Evolutionary conservation across 2,113 vertebrate species (phyloP).

Genomic region (Prochilodus magdalenae): DNA sequence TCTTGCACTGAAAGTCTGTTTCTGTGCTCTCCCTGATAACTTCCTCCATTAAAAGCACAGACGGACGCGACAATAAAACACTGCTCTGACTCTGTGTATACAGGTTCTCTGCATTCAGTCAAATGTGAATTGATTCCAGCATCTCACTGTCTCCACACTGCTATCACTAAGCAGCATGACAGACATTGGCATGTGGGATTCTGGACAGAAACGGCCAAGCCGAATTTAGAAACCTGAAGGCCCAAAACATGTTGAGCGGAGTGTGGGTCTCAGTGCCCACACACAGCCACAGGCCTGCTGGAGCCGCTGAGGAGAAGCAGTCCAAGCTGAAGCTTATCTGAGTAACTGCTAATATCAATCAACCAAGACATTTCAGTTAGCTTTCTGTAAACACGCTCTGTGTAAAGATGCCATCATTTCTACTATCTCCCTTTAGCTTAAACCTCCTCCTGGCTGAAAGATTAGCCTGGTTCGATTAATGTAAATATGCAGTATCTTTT

Average conservation of each 20-base stretch:
- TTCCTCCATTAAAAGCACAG: background rate
- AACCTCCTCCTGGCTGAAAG: no score
- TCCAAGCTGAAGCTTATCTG: background rate
- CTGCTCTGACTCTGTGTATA: background rate
- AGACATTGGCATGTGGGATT: conserved; percentile 24
- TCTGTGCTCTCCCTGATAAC: background rate
- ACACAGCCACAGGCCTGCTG: background rate
- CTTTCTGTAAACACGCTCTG: no score
- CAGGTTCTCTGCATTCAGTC: background rate
- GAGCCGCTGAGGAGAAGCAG: conserved; percentile 16
- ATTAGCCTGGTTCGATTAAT: no score
- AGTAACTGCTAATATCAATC: no score
- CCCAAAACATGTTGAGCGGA: conserved; percentile 20
- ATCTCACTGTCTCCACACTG: conserved; percentile 1
- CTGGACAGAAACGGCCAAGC: conserved; percentile 13
- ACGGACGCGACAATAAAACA: background rate
- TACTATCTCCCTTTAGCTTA: no score
- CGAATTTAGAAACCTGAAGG: conserved; percentile 29
- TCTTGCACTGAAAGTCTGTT: background rate
- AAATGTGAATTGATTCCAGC: background rate
- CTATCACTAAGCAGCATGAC: conserved; percentile 26
- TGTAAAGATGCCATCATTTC: no score
- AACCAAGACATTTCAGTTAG: no score
- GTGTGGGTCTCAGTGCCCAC: background rate
- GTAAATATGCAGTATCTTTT: no score